phyloP scores from a whole-genome alignment of 2,797 vertebrate species.

The Poeciliopsis infans region DNA sequence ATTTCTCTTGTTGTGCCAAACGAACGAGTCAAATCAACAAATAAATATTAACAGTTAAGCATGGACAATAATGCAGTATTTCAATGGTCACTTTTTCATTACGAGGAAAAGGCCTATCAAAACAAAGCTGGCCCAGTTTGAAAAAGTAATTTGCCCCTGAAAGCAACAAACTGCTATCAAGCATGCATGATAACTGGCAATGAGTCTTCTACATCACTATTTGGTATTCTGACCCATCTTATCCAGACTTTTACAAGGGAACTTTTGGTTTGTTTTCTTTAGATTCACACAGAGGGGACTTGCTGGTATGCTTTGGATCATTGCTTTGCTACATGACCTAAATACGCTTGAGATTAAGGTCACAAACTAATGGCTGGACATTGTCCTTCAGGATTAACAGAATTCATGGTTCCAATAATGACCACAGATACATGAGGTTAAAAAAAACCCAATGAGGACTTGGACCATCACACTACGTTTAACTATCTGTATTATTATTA shows the following conservation, averaged over 20 bases:
- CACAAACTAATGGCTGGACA: neutral
- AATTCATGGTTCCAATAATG: neutral
- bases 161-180: neutral
- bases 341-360: neutral
- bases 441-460: neutral
- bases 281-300: neutral
- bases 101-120: neutral
- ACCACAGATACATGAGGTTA: neutral
- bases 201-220: neutral
- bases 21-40: neutral
- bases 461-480: neutral
- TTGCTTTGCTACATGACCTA: neutral
- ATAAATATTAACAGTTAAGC: neutral
- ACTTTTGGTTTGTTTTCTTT: neutral
- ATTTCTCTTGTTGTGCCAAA: neutral
- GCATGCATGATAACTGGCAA: neutral
- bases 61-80: neutral
- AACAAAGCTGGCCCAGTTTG: neutral
- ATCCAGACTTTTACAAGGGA: neutral
- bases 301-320: neutral
- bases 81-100: neutral
- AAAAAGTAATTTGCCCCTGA: neutral
- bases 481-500: neutral
- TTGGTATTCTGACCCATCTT: neutral
- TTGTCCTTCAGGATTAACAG: neutral